Evolutionary conservation across 2,888 invertebrate species (phyloP), one percentile per base, ranked within the genome.

Genomic region (Cloeon dipterum): DNA sequence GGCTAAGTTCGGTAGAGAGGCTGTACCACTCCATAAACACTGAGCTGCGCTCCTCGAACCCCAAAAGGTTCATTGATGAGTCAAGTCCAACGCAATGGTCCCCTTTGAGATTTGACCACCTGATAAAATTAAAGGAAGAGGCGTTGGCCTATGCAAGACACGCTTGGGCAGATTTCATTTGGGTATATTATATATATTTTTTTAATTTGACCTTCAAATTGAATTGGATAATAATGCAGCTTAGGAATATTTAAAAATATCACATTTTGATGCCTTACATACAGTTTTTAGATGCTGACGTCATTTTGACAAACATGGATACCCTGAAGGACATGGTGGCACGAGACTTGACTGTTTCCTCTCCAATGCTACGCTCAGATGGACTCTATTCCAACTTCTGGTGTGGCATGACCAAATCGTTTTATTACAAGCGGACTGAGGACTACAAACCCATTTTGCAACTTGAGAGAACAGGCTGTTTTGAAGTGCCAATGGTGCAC

Each of bases 321-420:
- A 66, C 75, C 0, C 53, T 89, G 1, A 61, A 62, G 40, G 49
- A 59, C 34, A 57, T 89, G 17, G 66, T 82, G 0, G 49, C 52
- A 0, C 70, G 74, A 45, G 61, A 68, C 25, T 48, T 68, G 11
- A 62, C 69, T 3, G 61, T 89, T 8, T 69, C 75, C 3, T 76
- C 88, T 1, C 93, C 94, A 1, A 74, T 93, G 74, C 59, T 94
- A 20, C 62, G 71, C 37, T 82, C 89, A 0, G 79, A 85, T 41
- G 79, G 82, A 11, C 56, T 81, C 25, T 94, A 93, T 55, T 86
- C 88, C 14, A 96, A 96, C 56, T 96, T 86, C 57, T 96, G 94
- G 94, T 81, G 81, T 46, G 93, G 79, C 3, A 89, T 94, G 82
- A 72, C 78, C 0, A 63, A 70, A 1, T 67, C 77, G 42, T 88